Base-by-base conservation (phyloP, 2,888 invertebrate genomes). In the Drosophila ustulata region DNA sequence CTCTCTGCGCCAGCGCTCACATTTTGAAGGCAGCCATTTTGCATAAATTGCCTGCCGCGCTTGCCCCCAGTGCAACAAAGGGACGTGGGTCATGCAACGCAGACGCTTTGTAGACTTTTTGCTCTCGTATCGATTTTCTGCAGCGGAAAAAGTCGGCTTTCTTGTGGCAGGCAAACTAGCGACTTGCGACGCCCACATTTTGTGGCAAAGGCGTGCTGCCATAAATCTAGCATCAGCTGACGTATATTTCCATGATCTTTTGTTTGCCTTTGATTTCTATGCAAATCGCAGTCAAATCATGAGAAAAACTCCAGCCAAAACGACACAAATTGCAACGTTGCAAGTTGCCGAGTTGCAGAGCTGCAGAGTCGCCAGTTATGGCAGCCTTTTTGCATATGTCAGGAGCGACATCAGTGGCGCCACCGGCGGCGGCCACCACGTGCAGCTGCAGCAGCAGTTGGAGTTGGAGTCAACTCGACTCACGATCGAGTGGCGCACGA, bases 91-190 rank as follows among this genome's bases (percentile, higher is more conserved):
- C 23, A 9, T 55, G 66, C 45, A 47, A 56, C 53, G 62, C 75
- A 81, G 80, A 80, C 70, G 66, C 66, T 76, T 78, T 81, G 86
- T 84, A 86, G 81, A 84, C 75, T 80, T 85, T 82, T 71, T 45
- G 53, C 46, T 51, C 65, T 46, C 50, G 58, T 83, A 84, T 84
- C 70, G 83, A 84, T 86, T 84, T 85, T 80, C 68, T 32, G 55
- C 67, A 63, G 49, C 50, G 57, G 61, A 53, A 61, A 32, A 69
- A 58, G 68, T 59, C 65, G 50, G 57, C 61, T 64, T 45, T 66
- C 39, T 32, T 61, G 59, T 51, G 69, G 56, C 70, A 65, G 25
- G 8, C 65, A 34, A 34, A 11, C 11, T 18, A 18, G 18, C 18
- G 18, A 18, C 18, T 59, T 71, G 82, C 74, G 69, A 71, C 82